These are phyloP conservation scores for Hydrocynus forskahlii DNA, from an alignment of 2,797 vertebrate species.

Conservation along the genomic window DNA sequence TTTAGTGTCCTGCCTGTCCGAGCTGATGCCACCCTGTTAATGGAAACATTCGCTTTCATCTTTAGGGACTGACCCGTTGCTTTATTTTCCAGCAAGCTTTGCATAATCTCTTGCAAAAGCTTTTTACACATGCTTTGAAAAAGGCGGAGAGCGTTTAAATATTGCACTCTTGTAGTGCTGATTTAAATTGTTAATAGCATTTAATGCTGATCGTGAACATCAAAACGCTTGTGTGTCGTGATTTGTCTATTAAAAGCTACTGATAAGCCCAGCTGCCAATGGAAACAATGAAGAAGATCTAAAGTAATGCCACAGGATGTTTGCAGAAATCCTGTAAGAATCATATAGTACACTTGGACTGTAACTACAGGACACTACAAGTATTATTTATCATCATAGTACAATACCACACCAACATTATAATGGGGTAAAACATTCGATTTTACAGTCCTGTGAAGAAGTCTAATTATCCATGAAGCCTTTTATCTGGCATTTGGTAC, in stretches of 20 bases:
- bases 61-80: constrained; percentile 15
- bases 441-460: too few relatives aligned
- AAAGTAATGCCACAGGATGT: too few relatives aligned
- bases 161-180: not conserved
- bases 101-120: constrained; percentile 6
- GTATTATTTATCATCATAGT: too few relatives aligned
- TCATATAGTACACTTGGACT: too few relatives aligned
- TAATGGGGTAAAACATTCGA: too few relatives aligned
- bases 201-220: not conserved
- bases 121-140: constrained; percentile 9
- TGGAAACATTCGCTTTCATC: constrained; percentile 47
- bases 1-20: constrained; percentile 23
- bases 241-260: not conserved
- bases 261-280: not conserved
- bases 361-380: too few relatives aligned
- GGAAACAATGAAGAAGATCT: too few relatives aligned
- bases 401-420: too few relatives aligned
- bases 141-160: constrained; percentile 3
- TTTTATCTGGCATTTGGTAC: too few relatives aligned
- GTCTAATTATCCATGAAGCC: too few relatives aligned
- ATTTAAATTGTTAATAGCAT: constrained; percentile 11
- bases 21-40: constrained; percentile 42
- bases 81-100: constrained; percentile 32
- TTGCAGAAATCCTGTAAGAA: too few relatives aligned
- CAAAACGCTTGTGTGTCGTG: not conserved